Evolutionary conservation across 2,888 invertebrate species (phyloP), one percentile per base, ranked within the genome.

Genomic region (Lithophane leautieri): DNA sequence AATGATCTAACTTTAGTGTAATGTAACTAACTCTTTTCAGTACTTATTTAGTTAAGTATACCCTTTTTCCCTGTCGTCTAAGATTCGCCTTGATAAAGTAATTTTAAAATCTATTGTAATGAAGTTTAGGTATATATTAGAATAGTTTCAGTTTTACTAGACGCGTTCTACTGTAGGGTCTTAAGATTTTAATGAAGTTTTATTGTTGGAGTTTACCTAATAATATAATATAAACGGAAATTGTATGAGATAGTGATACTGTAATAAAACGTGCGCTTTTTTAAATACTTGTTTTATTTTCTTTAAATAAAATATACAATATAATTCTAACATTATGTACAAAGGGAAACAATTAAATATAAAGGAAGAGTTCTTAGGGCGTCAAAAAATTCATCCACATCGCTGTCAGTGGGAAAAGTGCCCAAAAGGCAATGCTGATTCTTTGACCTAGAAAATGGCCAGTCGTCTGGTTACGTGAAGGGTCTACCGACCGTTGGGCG

Each of bases 231-330:
- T 88, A 85, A 86, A 84, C 88, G 76, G 79, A 85, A 86, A 88
- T 85, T 92, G 89, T 92, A 92, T 90, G 90, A 86, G 89, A 84
- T 90, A 92, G 91, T 89, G 87, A 88, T 88, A 90, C 87, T 90
- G 89, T 92, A 94, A 93, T 93, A 83, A 90, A 90, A 91, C 72
- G 89, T 89, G 87, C 89, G 94, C 92, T 94, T 92, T 94, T 92
- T 90, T 86, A 87, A 76, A 83, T 54, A 28, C 28, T 73, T 85
- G 60, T 76, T 85, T 89, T 71, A 83, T 85, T 85, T 67, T 56
- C 4, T 14, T 28, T 28, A 47, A 44, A 44, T 25, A 25, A n/a
- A n/a, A n/a, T n/a, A n/a, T n/a, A n/a, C n/a, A n/a, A n/a, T n/a
- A n/a, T n/a, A n/a, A n/a, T n/a, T n/a, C n/a, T n/a, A n/a, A n/a